Conservation (phyloP, 2,888 invertebrate genomes). For the Conistra vaccinii region DNA sequence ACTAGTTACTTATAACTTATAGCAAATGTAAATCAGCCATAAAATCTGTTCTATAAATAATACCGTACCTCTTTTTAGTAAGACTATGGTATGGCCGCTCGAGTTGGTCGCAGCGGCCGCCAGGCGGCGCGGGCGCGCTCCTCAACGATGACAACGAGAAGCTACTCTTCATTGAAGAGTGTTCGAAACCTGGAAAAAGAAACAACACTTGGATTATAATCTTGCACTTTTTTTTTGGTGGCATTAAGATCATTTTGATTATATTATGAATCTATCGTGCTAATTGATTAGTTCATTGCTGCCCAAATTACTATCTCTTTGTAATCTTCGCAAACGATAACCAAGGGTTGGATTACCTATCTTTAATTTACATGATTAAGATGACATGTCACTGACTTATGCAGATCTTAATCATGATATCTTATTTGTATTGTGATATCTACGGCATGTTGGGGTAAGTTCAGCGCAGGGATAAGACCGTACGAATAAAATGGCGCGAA, state of each 20-base stretch:
- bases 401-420: not conserved
- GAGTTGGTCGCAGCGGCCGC: constrained; percentile 87
- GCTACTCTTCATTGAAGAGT: constrained; percentile 94
- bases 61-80: constrained; percentile 92
- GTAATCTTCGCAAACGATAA: not conserved
- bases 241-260: not conserved
- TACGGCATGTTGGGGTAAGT: not conserved
- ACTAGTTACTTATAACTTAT: not conserved
- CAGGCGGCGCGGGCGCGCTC: constrained; percentile 89
- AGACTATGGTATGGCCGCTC: constrained; percentile 96
- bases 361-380: not conserved
- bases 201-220: constrained; percentile 9
- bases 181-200: constrained; percentile 91
- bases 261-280: not conserved
- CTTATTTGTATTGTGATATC: not conserved
- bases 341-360: not conserved
- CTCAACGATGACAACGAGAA: constrained; percentile 96
- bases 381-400: not conserved
- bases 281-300: not conserved
- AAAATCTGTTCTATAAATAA: not conserved
- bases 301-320: not conserved
- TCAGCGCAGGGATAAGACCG: not conserved
- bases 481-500: not conserved
- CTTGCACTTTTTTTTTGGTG: not conserved
- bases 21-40: not conserved